phyloP scores from a whole-genome alignment of 2,797 vertebrate genomes.

The Neomorphus geoffroyi region DNA sequence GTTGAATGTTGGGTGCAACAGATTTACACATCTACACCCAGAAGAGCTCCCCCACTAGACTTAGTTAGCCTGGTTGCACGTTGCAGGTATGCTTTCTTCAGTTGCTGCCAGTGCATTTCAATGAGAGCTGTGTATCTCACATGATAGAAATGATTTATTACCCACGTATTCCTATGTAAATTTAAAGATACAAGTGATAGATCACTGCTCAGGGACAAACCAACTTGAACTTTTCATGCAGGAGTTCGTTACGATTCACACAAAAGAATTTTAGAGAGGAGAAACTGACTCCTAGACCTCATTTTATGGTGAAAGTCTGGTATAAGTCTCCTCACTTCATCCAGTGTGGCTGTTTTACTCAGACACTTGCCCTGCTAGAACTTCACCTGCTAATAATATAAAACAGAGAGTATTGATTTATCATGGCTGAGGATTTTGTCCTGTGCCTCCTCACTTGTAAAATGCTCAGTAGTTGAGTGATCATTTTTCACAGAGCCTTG shows the following conservation, averaged over 20 bases:
- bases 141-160: slow-evolving; percentile 21
- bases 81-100: neutral
- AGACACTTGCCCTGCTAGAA: neutral
- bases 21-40: neutral
- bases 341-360: neutral
- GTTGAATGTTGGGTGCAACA: neutral
- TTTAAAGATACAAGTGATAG: neutral
- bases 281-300: neutral
- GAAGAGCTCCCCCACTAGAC: neutral
- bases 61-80: neutral
- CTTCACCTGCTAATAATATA: neutral
- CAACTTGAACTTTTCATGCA: neutral
- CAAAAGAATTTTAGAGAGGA: neutral
- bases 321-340: neutral
- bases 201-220: neutral
- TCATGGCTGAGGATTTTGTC: neutral
- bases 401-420: neutral
- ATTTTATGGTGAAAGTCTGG: neutral
- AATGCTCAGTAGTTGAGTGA: neutral
- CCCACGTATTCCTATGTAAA: neutral
- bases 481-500: neutral
- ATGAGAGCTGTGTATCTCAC: neutral
- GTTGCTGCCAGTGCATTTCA: neutral
- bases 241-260: neutral
- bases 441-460: neutral